phyloP scores from a whole-genome alignment of 2,888 invertebrate species.

The Diadegma fenestrale region DNA sequence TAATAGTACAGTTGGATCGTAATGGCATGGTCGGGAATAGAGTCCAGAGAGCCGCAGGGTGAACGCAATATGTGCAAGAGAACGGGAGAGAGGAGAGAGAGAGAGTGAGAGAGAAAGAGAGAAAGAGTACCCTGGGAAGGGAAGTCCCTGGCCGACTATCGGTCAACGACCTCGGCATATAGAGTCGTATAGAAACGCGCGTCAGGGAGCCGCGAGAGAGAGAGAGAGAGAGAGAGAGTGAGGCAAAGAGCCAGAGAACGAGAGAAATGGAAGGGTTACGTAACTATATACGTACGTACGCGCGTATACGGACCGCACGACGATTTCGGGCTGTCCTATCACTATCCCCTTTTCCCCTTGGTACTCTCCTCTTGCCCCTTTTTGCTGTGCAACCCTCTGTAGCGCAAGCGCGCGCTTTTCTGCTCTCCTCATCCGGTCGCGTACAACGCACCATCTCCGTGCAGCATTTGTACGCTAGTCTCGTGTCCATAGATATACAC shows the following conservation, averaged over 20 bases:
- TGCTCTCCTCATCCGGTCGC: slow-evolving; percentile 52
- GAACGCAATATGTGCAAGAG: slow-evolving; percentile 54
- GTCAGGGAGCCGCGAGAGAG: slow-evolving; percentile 58
- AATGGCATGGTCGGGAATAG: slow-evolving; percentile 48
- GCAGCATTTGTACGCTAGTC: slow-evolving; percentile 31
- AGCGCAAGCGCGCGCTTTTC: slow-evolving; percentile 69
- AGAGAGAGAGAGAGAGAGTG: slow-evolving; percentile 44
- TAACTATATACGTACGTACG: slow-evolving; percentile 62
- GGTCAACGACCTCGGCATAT: slow-evolving; percentile 81
- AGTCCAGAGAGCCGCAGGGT: slow-evolving; percentile 46
- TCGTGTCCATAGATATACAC: background rate
- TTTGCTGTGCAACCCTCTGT: background rate
- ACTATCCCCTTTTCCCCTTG: slow-evolving; percentile 21
- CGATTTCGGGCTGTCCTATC: slow-evolving; percentile 59
- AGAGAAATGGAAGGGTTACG: slow-evolving; percentile 64
- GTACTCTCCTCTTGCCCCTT: slow-evolving; percentile 24
- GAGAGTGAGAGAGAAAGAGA: background rate
- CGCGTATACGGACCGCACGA: slow-evolving; percentile 57
- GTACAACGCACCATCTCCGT: slow-evolving; percentile 23
- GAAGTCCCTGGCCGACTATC: slow-evolving; percentile 79
- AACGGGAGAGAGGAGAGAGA: slow-evolving; percentile 30
- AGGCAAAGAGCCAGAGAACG: slow-evolving; percentile 44
- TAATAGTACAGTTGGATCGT: slow-evolving; percentile 58
- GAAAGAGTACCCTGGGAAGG: slow-evolving; percentile 76
- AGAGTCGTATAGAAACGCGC: slow-evolving; percentile 75